Evolutionary conservation across 2,888 invertebrate species (phyloP).

Genomic region (Balanococcus diminutus): DNA sequence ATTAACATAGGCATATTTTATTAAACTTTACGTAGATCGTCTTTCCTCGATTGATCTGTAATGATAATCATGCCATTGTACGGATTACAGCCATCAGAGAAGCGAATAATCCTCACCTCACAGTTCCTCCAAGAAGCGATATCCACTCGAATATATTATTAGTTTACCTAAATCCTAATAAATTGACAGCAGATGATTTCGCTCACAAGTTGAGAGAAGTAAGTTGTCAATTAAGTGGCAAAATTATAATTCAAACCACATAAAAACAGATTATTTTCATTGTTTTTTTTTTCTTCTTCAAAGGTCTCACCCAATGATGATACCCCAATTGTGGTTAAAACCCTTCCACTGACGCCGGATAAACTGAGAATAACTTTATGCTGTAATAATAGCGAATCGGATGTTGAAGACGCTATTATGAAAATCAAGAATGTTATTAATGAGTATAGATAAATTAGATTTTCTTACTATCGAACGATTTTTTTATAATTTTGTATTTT

Average conservation of each 20-base stretch:
- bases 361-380: conserved; percentile 74
- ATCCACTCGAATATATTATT: conserved; percentile 72
- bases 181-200: conserved; percentile 44
- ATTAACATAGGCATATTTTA: too few relatives aligned
- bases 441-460: conserved; percentile 64
- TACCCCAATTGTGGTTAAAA: background rate
- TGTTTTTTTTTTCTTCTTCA: background rate
- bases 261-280: too few relatives aligned
- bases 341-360: conserved; percentile 62
- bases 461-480: background rate
- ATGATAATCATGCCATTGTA: background rate
- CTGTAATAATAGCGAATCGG: conserved; percentile 72
- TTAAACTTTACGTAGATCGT: background rate
- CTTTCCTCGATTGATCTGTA: background rate
- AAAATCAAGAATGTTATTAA: conserved; percentile 74
- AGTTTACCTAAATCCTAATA: conserved; percentile 28
- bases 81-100: conserved; percentile 59
- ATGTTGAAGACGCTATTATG: conserved; percentile 71
- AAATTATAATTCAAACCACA: too few relatives aligned
- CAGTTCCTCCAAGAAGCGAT: conserved; percentile 66
- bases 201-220: conserved; percentile 26
- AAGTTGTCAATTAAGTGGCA: too few relatives aligned
- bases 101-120: conserved; percentile 68
- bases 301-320: background rate
- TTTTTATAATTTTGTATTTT: background rate